phyloP scores from a whole-genome alignment of 2,797 vertebrate species.

The Falco concolor region DNA sequence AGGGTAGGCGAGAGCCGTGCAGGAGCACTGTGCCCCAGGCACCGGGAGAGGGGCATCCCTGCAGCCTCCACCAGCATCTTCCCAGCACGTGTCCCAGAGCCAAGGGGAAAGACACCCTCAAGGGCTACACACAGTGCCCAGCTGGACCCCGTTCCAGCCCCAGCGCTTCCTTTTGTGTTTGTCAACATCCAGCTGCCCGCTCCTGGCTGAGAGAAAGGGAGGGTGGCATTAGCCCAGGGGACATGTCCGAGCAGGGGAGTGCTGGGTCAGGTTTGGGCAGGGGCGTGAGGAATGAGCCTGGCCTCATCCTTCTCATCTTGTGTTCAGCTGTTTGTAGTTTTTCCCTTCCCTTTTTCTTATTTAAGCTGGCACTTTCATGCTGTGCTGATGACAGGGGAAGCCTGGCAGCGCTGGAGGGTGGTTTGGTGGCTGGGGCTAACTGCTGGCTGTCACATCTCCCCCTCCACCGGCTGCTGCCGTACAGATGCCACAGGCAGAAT shows the following conservation, averaged over 20 bases:
- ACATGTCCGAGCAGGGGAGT: accelerated
- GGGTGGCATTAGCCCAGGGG: neutral
- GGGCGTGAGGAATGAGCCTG: neutral
- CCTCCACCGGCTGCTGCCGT: neutral
- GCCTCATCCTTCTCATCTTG: neutral
- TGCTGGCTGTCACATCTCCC: neutral
- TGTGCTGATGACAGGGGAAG: neutral
- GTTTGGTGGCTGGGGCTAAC: neutral
- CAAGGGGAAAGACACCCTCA: neutral
- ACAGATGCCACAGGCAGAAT: accelerated
- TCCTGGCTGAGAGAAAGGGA: neutral
- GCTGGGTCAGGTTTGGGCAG: neutral
- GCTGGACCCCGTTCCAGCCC: neutral
- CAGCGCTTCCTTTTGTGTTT: neutral
- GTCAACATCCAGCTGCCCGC: neutral
- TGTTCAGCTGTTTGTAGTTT: neutral
- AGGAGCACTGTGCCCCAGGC: too few relatives aligned
- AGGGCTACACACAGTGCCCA: neutral
- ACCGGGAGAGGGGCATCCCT: accelerated
- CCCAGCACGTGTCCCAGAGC: accelerated
- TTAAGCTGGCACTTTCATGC: neutral
- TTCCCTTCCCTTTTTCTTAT: neutral
- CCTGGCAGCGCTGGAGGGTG: neutral
- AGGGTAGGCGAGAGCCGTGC: accelerated
- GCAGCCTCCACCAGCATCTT: neutral